phyloP scores from a whole-genome alignment of 53 echinoderm and acorn worm species.

The Pentamera pediparva region DNA sequence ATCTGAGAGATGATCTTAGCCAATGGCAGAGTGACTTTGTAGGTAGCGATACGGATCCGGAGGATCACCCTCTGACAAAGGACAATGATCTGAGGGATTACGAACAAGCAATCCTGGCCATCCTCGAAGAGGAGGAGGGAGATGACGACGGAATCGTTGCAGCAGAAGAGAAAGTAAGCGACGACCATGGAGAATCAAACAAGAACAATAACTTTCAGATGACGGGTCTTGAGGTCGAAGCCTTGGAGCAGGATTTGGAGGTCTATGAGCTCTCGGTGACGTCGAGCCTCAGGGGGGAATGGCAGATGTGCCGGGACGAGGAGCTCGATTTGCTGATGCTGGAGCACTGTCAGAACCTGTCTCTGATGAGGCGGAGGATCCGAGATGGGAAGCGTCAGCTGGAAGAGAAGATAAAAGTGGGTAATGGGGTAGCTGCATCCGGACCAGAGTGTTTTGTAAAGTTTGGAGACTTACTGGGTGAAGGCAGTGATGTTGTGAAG shows the following conservation, averaged over 20 bases:
- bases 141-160: neutral
- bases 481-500: too few relatives aligned
- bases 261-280: neutral
- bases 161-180: neutral
- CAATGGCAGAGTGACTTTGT: too few relatives aligned
- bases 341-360: constrained; percentile 8
- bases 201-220: neutral
- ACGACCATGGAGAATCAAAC: neutral
- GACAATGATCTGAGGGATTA: constrained; percentile 2
- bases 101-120: constrained; percentile 12
- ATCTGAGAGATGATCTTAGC: too few relatives aligned
- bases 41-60: too few relatives aligned
- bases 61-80: too few relatives aligned
- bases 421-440: too few relatives aligned
- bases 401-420: neutral
- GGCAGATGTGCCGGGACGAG: constrained; percentile 3
- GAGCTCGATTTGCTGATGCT: constrained; percentile 14
- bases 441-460: too few relatives aligned
- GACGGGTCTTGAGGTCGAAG: neutral
- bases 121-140: constrained; percentile 13
- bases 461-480: too few relatives aligned
- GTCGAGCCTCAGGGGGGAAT: constrained; percentile 1
- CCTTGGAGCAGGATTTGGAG: constrained; percentile 15
- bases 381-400: neutral
- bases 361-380: neutral